Base-by-base conservation (phyloP, 2,888 invertebrate genomes). In the Myopa tessellatipennis region DNA sequence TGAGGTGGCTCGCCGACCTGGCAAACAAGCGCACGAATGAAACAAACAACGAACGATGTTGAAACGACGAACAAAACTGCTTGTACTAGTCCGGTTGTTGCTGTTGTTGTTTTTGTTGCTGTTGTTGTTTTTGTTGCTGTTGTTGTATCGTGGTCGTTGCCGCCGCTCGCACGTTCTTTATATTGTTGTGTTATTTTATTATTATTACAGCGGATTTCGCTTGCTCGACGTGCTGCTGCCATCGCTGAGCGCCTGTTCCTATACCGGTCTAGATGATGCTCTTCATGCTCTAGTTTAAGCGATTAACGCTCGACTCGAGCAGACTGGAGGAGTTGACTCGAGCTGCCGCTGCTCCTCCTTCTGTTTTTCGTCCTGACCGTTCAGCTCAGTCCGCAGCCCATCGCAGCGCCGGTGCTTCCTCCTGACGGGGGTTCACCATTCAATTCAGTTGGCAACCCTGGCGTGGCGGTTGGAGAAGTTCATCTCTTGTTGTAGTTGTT, bases 181-280 rank as follows among this genome's bases (percentile, higher is more conserved):
- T 50, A 67, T 78, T 65, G 55, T 78, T 65, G 55, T 50, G 67
- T 26, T 26, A 26, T 26, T 26, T 26, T 26, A 26, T 26, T 73
- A 26, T 26, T 73, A 26, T 60, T 38, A 76, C 68, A 55, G 75
- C 60, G 61, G 68, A 74, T 63, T 69, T 75, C n/a, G 16, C 18
- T 75, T 26, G n/a, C 71, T n/a, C 18, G n/a, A 18, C 65, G 8
- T 78, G 72, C 80, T 82, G 45, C 80, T 82, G 45, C n/a, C 26
- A 40, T 18, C 78, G 78, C 85, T 89, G 89, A 61, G 81, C 77
- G 83, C 89, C 89, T 88, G 85, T 79, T 88, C 85, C 83, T 84
- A 86, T 87, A 87, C 87, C 88, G 88, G 88, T 88, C 88, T 89
- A 88, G 87, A 88, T 89, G 88, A 88, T 88, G 88, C 89, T 88